A percentile compares a stretch with the other conserved stretches of the same genome.
Evolutionary conservation across 1,140 invertebrate genomes (phyloP).

Genomic region (Diplogasteroides magnus): DNA sequence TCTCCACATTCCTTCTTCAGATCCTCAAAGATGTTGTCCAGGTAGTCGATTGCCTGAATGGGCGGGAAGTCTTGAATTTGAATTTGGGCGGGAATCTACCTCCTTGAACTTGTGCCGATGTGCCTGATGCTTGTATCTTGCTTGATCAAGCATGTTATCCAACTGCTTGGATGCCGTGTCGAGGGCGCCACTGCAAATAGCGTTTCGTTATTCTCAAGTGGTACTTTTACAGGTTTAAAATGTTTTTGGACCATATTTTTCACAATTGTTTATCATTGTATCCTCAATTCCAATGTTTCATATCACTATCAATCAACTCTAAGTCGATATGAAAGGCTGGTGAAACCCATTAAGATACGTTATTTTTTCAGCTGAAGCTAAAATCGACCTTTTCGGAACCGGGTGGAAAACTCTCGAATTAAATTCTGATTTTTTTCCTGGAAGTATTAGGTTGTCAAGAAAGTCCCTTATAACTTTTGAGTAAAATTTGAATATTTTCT

Average conservation of each 20-base stretch:
- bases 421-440: too few relatives aligned
- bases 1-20: conserved; percentile 45
- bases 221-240: neutral
- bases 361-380: too few relatives aligned
- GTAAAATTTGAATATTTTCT: too few relatives aligned
- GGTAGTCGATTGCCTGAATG: conserved; percentile 47
- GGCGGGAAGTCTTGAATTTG: neutral
- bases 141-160: conserved; percentile 54
- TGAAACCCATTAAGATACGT: too few relatives aligned
- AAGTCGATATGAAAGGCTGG: conserved; percentile 15
- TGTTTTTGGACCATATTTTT: too few relatives aligned
- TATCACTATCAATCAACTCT: neutral
- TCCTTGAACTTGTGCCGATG: conserved; percentile 53
- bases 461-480: too few relatives aligned
- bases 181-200: conserved; percentile 43
- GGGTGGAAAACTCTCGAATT: too few relatives aligned
- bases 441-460: too few relatives aligned
- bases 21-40: conserved; percentile 55
- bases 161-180: conserved; percentile 50
- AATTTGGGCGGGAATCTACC: neutral
- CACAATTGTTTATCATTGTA: too few relatives aligned
- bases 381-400: too few relatives aligned
- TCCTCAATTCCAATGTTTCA: too few relatives aligned
- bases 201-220: neutral
- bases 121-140: conserved; percentile 46